These are phyloP conservation scores for Neogale vison DNA, from an alignment of 2,113 vertebrate species.

Conservation along the genomic window DNA sequence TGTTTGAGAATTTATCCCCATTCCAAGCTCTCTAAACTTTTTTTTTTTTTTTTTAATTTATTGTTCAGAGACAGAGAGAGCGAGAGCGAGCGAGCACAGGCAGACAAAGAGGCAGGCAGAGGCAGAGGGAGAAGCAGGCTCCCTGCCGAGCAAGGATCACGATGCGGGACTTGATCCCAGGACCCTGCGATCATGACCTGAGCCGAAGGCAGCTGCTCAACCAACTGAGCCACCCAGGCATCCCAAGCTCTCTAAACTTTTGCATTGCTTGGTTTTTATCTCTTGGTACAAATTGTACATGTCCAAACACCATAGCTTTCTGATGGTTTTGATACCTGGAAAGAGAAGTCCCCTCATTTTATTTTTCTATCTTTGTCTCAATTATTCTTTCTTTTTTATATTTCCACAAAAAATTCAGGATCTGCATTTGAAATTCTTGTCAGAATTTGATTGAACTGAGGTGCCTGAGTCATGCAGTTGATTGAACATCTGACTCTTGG, in stretches of 20 bases:
- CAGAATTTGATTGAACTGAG: neutral
- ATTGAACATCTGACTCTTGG: neutral
- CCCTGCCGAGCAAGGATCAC: too few relatives aligned
- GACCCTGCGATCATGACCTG: too few relatives aligned
- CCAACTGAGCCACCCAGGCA: too few relatives aligned
- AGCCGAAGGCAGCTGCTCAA: too few relatives aligned
- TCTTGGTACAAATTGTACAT: neutral
- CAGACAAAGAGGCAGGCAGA: too few relatives aligned
- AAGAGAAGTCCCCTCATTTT: neutral
- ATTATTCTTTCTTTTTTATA: neutral
- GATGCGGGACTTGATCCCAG: too few relatives aligned
- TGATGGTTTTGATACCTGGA: neutral
- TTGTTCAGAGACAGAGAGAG: too few relatives aligned
- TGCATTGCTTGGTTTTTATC: neutral
- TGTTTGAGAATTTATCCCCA: accelerated
- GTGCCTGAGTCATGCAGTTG: neutral
- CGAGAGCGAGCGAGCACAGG: too few relatives aligned
- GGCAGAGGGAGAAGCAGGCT: too few relatives aligned
- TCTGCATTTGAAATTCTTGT: neutral
- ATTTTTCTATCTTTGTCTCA: neutral
- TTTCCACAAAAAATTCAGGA: neutral
- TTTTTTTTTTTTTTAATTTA: too few relatives aligned
- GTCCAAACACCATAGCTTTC: neutral
- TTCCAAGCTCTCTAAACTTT: neutral
- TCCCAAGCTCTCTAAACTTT: neutral